Evolutionary conservation across 1,140 invertebrate species (phyloP).

Genomic region (Sminthurides bifidus): DNA sequence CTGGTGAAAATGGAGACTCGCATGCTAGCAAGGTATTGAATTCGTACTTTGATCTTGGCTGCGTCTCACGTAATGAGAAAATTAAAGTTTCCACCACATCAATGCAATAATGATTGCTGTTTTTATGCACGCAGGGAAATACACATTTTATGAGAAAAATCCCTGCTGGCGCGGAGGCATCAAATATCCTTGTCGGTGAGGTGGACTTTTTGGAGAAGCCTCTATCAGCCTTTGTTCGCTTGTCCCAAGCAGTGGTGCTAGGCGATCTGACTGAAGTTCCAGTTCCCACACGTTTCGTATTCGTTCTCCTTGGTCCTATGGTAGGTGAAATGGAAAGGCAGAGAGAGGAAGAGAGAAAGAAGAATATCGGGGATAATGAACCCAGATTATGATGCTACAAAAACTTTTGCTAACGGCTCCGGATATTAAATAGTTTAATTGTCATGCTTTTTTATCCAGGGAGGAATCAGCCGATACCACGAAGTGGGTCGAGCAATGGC

Average conservation of each 20-base stretch:
- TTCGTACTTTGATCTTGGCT: slow-evolving; percentile 18
- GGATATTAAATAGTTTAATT: too few species aligned
- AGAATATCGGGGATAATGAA: too few species aligned
- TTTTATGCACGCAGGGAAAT: slow-evolving; percentile 61
- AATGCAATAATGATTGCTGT: too few species aligned
- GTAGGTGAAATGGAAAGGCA: too few species aligned
- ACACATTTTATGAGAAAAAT: slow-evolving; percentile 94
- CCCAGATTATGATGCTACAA: too few species aligned
- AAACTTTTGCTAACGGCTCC: too few species aligned
- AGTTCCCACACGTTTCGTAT: slow-evolving; percentile 90
- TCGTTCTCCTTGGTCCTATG: slow-evolving; percentile 80
- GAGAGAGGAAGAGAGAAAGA: too few species aligned
- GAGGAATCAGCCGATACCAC: slow-evolving; percentile 72
- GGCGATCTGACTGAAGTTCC: slow-evolving; percentile 95
- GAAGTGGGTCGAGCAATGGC: slow-evolving; percentile 97
- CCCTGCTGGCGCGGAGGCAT: slow-evolving; percentile 88
- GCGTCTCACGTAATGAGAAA: too few species aligned
- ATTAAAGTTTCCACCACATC: too few species aligned
- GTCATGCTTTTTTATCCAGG: slow-evolving; percentile 39
- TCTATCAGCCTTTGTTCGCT: slow-evolving; percentile 80
- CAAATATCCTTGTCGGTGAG: slow-evolving; percentile 95
- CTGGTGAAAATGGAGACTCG: slow-evolving; percentile 49
- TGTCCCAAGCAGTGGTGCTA: slow-evolving; percentile 76
- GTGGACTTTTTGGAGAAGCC: slow-evolving; percentile 89
- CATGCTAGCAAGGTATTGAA: slow-evolving; percentile 31